Conservation (phyloP, 2,113 vertebrate genomes). For the Brachirus orientalis region DNA sequence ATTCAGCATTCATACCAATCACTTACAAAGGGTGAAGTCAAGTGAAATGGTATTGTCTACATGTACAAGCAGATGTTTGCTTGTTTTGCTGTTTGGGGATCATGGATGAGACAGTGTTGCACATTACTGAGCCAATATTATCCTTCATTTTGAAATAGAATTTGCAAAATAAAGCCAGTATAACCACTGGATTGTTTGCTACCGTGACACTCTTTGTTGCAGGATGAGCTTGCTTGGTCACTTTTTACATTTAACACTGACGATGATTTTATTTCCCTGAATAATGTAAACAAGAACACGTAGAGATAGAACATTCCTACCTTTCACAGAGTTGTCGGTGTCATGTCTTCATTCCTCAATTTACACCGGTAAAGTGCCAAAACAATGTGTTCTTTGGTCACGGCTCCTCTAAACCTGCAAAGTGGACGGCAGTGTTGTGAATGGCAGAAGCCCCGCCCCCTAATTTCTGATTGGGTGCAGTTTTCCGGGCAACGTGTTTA, state of each 20-base stretch:
- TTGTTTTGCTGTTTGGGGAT: background rate
- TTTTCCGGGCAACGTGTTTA: background rate
- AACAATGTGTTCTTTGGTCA: fast-evolving
- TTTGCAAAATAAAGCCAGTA: background rate
- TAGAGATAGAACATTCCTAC: conserved; percentile 17
- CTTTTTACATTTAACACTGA: background rate
- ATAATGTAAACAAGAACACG: background rate
- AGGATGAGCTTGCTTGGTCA: background rate
- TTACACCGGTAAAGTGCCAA: fast-evolving
- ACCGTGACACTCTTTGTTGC: background rate
- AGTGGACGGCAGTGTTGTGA: background rate
- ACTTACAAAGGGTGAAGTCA: background rate
- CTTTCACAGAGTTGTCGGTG: background rate
- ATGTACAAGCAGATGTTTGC: background rate
- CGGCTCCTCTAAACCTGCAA: background rate
- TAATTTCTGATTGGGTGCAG: conserved; percentile 47
- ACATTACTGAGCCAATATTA: conserved; percentile 1
- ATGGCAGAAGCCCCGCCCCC: conserved; percentile 6
- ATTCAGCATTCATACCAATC: too few relatives aligned
- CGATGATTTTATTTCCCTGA: background rate
- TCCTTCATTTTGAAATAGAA: background rate
- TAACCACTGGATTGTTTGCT: background rate
- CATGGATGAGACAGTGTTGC: background rate
- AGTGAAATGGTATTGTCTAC: background rate
- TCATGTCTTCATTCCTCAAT: background rate